These are phyloP conservation scores for Glyptemys insculpta DNA, from an alignment of 2,797 vertebrate genomes.

Conservation along the genomic window DNA sequence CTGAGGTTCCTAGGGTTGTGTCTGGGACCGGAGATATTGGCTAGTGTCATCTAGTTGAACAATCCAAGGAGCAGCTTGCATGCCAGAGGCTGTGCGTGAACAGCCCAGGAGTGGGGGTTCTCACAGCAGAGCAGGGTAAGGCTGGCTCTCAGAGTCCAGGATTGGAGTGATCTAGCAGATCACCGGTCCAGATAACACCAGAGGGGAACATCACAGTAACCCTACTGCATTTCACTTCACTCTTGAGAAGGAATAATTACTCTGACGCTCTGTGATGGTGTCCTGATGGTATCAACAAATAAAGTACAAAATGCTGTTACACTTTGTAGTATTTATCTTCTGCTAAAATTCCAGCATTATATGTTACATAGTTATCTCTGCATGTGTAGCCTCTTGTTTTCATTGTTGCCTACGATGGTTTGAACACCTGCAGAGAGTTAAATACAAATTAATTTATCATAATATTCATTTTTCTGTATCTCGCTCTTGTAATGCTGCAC, in stretches of 20 bases:
- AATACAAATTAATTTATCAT: background rate
- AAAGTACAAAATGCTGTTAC: background rate
- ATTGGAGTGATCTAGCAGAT: no score
- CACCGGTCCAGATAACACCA: no score
- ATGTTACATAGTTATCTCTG: background rate
- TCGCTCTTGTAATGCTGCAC: background rate
- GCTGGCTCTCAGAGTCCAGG: no score
- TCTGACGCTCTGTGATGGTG: background rate
- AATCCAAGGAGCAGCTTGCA: no score
- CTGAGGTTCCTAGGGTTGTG: no score
- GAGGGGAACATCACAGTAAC: background rate
- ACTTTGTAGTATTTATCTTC: background rate
- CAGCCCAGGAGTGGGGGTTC: no score
- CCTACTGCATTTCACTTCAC: background rate
- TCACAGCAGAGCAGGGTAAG: no score
- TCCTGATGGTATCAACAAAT: background rate
- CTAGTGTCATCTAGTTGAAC: no score
- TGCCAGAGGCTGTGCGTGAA: no score
- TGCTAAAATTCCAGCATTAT: accelerated
- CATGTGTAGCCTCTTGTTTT: accelerated
- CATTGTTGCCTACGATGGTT: accelerated
- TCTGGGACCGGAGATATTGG: no score
- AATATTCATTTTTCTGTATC: background rate
- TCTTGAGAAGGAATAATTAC: background rate
- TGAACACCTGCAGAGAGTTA: background rate